Base-by-base conservation (phyloP, 2,797 vertebrate species). In the Euthynnus affinis region DNA sequence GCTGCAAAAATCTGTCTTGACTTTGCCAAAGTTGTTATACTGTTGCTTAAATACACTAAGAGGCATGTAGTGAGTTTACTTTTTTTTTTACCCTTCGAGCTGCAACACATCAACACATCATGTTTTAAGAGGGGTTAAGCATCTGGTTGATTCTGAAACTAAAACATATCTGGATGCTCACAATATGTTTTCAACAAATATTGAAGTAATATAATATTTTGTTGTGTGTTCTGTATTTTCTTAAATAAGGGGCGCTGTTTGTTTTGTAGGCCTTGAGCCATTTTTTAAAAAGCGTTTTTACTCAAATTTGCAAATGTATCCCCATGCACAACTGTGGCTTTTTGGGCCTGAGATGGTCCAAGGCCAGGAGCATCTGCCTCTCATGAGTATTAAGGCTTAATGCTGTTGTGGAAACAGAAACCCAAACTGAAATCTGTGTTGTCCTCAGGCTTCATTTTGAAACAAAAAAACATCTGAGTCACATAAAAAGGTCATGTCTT, bases 391-490 rank as follows among this genome's bases (percentile, higher is more conserved):
- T 56, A 40, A 23, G 44, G 53, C 22, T 23, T 51, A 17, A 20
- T 60, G 46, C 77, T 73, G 42, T 74, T 81, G 34, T 81, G 77
- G 65, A 82, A 80, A 88, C 42, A 61, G 67, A 69, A 74, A 86
- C 9, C 22, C 46, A 76, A 73, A 82, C 51, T 69, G 37, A 67
- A 48, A 22, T 73, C 61, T 67, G 27, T 69, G 68, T 76, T 65
- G 32, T 75, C 64, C 48, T 15, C 23, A 59, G 52, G 53, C 56
- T 60, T 70, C 0, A 56, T 61, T 60, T 63, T 56, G 10, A 53
- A 61, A 63, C 22, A 74, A 57, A 49, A 64, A 58, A 18, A n/a
- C 34, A 74, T 65, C 72, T 57, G 55, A 67, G 23, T 58, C 23
- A 12, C 56, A 67, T 56, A 66, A 32, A 75, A 74, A 56, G 42